phyloP scores from a whole-genome alignment of 2,797 vertebrate genomes.

The Tokudaia muenninki region DNA sequence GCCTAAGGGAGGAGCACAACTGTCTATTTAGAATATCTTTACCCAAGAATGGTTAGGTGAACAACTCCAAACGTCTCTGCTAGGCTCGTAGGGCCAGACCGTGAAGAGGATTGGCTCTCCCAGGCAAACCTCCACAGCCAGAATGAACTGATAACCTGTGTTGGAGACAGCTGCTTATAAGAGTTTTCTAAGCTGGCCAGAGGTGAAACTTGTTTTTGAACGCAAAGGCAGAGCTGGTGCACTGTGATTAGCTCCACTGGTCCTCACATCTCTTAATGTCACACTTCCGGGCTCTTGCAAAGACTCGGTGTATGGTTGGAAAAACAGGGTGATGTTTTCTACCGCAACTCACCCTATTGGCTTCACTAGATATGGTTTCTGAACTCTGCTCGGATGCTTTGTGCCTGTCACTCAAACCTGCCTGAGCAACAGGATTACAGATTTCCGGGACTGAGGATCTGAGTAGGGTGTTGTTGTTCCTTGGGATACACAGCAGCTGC shows the following conservation, averaged over 20 bases:
- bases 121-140: no score
- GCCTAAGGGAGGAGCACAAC: no score
- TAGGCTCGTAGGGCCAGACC: neutral
- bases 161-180: neutral
- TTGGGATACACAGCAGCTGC: neutral
- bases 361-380: neutral
- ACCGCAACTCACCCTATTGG: neutral
- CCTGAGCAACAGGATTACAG: no score
- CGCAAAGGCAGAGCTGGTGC: neutral
- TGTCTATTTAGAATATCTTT: neutral
- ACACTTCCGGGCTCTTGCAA: neutral
- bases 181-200: neutral
- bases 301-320: neutral
- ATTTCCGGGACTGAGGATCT: neutral
- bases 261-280: neutral
- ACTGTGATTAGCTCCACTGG: fast-evolving
- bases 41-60: neutral
- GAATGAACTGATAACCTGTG: neutral
- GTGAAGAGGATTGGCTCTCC: neutral
- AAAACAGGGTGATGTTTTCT: neutral
- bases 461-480: neutral
- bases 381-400: neutral
- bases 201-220: neutral
- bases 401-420: neutral
- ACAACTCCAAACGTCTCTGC: neutral